Percentiles rank a stretch among this genome's conserved stretches.
phyloP scores from a whole-genome alignment of 2,113 vertebrate species.

The Ophiodon elongatus region DNA sequence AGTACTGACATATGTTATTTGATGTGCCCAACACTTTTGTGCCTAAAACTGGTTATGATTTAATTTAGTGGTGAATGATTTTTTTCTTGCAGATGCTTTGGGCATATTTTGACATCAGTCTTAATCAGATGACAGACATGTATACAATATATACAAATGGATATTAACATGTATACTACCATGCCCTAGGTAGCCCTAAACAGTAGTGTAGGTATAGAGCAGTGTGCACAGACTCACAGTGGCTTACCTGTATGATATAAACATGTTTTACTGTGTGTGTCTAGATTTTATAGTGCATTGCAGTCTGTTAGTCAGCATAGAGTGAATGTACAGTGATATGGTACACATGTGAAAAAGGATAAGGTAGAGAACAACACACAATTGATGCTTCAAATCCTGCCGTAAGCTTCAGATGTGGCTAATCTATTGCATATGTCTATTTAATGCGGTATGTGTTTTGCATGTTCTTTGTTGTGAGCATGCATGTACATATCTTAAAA shows the following conservation, averaged over 20 bases:
- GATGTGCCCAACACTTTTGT: neutral
- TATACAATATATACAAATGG: neutral
- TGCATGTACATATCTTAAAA: conserved; percentile 30
- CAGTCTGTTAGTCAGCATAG: conserved; percentile 6
- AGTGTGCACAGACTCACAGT: neutral
- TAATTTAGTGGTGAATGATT: neutral
- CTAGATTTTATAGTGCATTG: neutral
- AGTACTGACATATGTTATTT: neutral
- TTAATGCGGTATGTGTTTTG: neutral
- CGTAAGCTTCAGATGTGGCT: neutral
- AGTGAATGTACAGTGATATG: neutral
- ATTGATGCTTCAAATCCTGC: neutral
- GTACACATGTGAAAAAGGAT: neutral
- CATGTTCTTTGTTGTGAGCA: neutral
- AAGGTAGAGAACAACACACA: neutral
- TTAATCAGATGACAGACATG: neutral
- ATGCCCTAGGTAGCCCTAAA: neutral
- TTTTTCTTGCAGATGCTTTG: neutral
- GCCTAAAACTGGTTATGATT: neutral
- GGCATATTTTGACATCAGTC: neutral
- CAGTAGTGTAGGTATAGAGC: neutral
- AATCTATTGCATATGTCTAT: neutral
- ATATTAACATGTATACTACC: neutral
- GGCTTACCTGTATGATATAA: neutral
- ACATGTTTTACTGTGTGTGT: conserved; percentile 6